Conservation (phyloP, 2,888 invertebrate genomes). For the Koerneria pararmatus region DNA sequence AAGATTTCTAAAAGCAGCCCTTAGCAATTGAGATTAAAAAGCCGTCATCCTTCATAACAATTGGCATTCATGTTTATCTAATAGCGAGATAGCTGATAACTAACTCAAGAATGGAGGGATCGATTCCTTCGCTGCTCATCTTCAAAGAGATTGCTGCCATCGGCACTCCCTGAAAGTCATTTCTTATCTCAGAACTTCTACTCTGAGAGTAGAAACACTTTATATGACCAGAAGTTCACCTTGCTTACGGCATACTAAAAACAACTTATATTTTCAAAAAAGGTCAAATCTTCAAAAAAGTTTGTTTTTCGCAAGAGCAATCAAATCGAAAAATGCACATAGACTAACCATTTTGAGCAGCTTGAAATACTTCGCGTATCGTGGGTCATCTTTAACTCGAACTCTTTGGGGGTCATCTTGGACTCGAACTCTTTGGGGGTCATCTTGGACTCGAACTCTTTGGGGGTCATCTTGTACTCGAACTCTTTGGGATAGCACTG, state of each 20-base stretch:
- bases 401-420: neutral
- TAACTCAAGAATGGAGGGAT: conserved; percentile 33
- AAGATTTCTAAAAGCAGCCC: no score
- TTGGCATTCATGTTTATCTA: no score
- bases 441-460: neutral
- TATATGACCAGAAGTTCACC: no score
- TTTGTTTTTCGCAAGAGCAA: neutral
- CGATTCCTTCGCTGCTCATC: conserved; percentile 47
- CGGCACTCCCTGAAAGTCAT: conserved; percentile 41
- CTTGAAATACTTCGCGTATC: conserved; percentile 47
- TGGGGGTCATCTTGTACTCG: no score
- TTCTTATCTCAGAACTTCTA: no score
- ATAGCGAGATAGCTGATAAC: neutral
- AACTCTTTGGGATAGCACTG: no score
- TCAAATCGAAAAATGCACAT: neutral
- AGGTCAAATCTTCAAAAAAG: neutral
- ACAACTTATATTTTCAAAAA: no score
- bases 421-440: neutral
- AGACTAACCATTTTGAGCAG: conserved; percentile 47
- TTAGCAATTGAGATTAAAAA: no score
- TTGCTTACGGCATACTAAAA: no score
- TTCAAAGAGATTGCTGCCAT: conserved; percentile 47
- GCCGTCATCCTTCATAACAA: no score
- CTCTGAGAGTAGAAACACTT: no score
- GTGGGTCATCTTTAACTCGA: conserved; percentile 40